Percentiles rank a stretch among this genome's conserved stretches.
Evolutionary conservation across 92 coral and sea anemone genomes (phyloP).

Genomic region (Blastomussa wellsi): DNA sequence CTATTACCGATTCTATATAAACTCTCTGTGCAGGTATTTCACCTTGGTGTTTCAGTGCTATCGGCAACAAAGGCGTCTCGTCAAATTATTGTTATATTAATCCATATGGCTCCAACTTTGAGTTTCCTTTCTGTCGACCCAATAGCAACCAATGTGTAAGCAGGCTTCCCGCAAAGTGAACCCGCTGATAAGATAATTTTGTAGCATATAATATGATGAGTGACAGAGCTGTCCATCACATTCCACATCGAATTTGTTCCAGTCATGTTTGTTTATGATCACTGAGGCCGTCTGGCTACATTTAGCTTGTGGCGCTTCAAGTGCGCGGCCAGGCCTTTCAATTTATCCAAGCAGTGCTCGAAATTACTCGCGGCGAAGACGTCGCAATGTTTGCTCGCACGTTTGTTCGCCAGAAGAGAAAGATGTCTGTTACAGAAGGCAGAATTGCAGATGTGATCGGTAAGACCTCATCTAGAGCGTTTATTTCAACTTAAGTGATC

Average conservation of each 20-base stretch:
- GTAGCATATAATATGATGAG: not conserved
- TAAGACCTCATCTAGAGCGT: constrained; percentile 2
- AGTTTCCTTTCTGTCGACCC: not conserved
- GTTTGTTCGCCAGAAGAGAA: constrained; percentile 13
- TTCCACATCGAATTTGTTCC: not conserved
- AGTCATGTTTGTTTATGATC: not conserved
- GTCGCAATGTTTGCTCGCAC: constrained; percentile 28
- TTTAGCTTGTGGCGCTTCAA: not conserved
- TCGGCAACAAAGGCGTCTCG: not conserved
- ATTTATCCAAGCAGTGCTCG: not conserved
- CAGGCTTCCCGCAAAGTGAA: constrained; percentile 12
- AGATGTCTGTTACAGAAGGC: constrained; percentile 24
- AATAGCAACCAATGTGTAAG: constrained; percentile 2
- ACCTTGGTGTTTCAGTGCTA: not conserved
- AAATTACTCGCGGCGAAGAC: not conserved
- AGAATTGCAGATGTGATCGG: constrained; percentile 28
- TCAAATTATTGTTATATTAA: not conserved
- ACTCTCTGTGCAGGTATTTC: not conserved
- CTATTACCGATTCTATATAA: not conserved
- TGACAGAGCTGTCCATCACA: constrained; percentile 22
- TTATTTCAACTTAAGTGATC: not conserved
- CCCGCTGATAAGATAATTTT: constrained; percentile 6
- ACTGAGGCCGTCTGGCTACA: not conserved
- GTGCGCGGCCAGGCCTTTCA: not conserved
- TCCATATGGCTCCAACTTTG: not conserved